phyloP scores from a whole-genome alignment of 2,113 vertebrate species.

The Lynx canadensis region DNA sequence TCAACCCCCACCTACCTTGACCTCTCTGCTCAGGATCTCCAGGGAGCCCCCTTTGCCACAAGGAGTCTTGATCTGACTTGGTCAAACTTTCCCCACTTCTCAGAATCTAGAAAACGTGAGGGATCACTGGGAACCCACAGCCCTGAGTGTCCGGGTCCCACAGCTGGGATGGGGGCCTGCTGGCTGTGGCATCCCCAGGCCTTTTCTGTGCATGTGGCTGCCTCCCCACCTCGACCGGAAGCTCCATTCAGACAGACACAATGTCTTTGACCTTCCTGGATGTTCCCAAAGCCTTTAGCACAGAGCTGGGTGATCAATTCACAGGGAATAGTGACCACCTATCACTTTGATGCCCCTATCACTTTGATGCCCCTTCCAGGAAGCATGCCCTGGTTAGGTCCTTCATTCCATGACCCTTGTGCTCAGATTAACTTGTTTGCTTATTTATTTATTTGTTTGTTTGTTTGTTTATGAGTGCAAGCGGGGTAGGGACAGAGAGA shows the following conservation, averaged over 20 bases:
- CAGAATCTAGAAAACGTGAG: neutral
- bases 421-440: neutral
- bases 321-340: neutral
- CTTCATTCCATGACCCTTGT: neutral
- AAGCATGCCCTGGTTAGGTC: neutral
- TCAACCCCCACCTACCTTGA: neutral
- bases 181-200: neutral
- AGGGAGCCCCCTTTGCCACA: neutral
- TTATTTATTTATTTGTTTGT: too few relatives aligned
- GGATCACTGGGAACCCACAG: too few relatives aligned
- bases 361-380: neutral
- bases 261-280: neutral
- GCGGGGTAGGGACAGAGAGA: too few relatives aligned
- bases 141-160: too few relatives aligned
- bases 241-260: neutral
- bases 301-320: neutral
- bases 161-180: neutral
- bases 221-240: neutral
- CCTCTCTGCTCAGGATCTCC: neutral
- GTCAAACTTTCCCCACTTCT: neutral
- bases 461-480: too few relatives aligned
- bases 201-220: rapidly evolving
- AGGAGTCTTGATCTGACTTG: neutral
- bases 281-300: neutral
- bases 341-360: rapidly evolving